These are phyloP conservation scores for Trissonchulus sp. DNA, from an alignment of 2,888 invertebrate species.

Conservation along the genomic window DNA sequence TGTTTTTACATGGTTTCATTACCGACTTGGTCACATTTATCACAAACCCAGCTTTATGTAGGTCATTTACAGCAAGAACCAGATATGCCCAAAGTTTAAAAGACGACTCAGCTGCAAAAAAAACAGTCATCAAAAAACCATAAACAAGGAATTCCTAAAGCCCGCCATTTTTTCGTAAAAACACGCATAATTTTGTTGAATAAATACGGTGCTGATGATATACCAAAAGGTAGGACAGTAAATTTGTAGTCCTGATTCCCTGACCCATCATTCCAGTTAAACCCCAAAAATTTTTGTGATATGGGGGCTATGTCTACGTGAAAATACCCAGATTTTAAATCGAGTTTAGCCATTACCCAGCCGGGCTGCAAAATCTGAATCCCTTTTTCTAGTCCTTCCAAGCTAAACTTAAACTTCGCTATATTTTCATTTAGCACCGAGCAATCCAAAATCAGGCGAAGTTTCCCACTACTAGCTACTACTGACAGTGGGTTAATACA, in stretches of 20 bases:
- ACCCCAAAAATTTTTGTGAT: background rate
- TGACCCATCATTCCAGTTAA: background rate
- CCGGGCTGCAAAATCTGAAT: background rate
- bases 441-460: background rate
- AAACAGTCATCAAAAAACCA: conserved; percentile 17
- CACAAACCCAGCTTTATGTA: background rate
- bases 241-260: background rate
- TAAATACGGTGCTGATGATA: conserved; percentile 2
- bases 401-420: background rate
- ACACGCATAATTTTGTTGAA: conserved; percentile 8
- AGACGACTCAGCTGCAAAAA: background rate
- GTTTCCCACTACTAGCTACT: background rate
- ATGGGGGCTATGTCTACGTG: conserved; percentile 1
- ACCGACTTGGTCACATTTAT: background rate
- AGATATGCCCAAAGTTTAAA: background rate
- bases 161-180: background rate
- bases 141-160: background rate
- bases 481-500: background rate
- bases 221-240: conserved; percentile 21
- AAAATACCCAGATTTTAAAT: conserved; percentile 10
- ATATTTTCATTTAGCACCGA: background rate
- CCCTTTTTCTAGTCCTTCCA: background rate
- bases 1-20: background rate
- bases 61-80: background rate
- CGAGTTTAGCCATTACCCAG: conserved; percentile 18